Evolutionary conservation across 1,140 invertebrate genomes (phyloP).

Genomic region (Matsumurasca onukii): DNA sequence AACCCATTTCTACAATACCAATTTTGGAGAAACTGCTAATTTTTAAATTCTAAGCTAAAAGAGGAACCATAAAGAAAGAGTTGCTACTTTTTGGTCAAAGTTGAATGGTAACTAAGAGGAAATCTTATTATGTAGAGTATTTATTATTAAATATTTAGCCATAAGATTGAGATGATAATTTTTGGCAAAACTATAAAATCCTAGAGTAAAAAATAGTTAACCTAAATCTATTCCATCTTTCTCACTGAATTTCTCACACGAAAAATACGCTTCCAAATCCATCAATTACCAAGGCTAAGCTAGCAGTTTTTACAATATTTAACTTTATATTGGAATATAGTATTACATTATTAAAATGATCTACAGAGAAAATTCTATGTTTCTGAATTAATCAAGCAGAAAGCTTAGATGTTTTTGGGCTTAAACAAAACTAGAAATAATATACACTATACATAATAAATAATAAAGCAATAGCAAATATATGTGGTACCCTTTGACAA

Average conservation of each 20-base stretch:
- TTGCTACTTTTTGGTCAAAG: neutral
- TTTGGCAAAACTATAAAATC: neutral
- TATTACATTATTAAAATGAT: neutral
- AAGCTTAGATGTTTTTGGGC: neutral
- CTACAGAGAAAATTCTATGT: neutral
- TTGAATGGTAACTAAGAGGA: conserved; percentile 11
- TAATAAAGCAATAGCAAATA: neutral
- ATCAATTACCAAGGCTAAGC: neutral
- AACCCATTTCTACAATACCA: too few species aligned
- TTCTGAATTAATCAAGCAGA: conserved; percentile 9
- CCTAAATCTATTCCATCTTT: neutral
- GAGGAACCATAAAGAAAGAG: too few species aligned
- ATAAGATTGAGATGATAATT: neutral
- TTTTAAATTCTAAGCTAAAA: too few species aligned
- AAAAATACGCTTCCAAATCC: conserved; percentile 8
- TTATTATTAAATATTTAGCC: neutral
- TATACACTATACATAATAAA: conserved; percentile 11
- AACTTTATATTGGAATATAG: neutral
- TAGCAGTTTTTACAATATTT: conserved; percentile 11
- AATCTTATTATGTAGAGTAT: neutral
- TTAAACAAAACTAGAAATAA: conserved; percentile 14
- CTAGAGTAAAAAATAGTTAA: conserved; percentile 21
- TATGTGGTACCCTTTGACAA: neutral
- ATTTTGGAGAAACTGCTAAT: too few species aligned
- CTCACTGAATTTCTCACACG: neutral